Conservation (phyloP, 2,797 vertebrate species). For the Lerista edwardsae region DNA sequence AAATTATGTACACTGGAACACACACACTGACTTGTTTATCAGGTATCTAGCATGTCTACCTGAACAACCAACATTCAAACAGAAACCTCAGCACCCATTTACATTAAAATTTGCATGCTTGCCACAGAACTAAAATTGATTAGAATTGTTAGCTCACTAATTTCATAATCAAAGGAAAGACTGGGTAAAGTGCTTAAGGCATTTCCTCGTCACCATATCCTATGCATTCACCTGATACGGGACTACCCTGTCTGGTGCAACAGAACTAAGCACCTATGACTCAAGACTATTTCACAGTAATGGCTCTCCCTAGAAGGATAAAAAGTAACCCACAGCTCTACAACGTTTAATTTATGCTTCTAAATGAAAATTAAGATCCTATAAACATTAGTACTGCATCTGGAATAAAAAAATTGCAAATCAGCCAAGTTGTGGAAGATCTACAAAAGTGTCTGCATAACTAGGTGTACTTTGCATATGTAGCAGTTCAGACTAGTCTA, state of each 20-base stretch:
- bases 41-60: constrained; percentile 22
- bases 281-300: constrained; percentile 50
- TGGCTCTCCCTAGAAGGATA: constrained; percentile 30
- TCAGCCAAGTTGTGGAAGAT: not conserved
- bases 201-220: constrained; percentile 67
- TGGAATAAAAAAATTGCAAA: not conserved
- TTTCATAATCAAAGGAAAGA: constrained; percentile 43
- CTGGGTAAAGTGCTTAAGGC: constrained; percentile 79
- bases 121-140: constrained; percentile 50
- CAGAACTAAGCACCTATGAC: constrained; percentile 55
- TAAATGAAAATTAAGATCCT: not conserved
- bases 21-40: not conserved
- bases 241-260: constrained; percentile 68
- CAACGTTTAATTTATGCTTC: not conserved
- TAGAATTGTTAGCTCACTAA: constrained; percentile 37
- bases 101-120: constrained; percentile 48
- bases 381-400: not conserved
- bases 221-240: constrained; percentile 55
- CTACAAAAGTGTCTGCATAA: not conserved
- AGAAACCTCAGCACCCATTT: constrained; percentile 37
- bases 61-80: constrained; percentile 12
- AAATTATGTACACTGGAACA: constrained; percentile 30
- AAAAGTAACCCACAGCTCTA: constrained; percentile 34
- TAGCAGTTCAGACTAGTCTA: not conserved
- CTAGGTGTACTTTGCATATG: not conserved